Evolutionary conservation across 2,113 vertebrate genomes (phyloP).

Genomic region (Bufo gargarizans): DNA sequence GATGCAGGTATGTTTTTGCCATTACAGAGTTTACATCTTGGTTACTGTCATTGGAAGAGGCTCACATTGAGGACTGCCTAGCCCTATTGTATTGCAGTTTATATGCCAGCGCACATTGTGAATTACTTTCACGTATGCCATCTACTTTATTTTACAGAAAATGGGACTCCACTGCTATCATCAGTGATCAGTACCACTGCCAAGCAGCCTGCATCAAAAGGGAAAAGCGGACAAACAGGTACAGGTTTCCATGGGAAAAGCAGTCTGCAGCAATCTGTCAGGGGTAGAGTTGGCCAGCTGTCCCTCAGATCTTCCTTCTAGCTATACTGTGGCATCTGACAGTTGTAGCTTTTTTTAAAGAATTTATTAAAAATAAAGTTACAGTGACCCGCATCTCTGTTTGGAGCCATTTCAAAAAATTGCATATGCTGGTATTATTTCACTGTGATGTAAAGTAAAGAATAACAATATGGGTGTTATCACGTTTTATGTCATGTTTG

Average conservation of each 20-base stretch:
- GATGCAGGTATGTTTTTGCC: too few species aligned
- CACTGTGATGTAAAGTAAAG: constrained; percentile 38
- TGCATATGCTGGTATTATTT: constrained; percentile 48
- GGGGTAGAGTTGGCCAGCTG: constrained; percentile 43
- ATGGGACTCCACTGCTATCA: neutral
- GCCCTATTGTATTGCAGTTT: neutral
- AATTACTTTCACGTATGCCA: constrained; percentile 6
- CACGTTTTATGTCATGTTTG: constrained; percentile 15
- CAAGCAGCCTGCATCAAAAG: constrained; percentile 21
- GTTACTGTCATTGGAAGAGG: neutral
- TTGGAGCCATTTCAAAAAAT: constrained; percentile 41
- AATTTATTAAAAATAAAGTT: constrained; percentile 22
- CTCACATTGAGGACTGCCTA: neutral
- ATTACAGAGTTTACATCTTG: too few species aligned
- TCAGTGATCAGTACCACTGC: neutral
- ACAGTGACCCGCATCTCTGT: constrained; percentile 14
- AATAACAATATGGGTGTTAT: constrained; percentile 37
- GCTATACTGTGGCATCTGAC: constrained; percentile 42
- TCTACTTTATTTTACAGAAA: constrained; percentile 21
- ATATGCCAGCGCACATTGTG: neutral
- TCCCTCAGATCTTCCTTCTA: constrained; percentile 41
- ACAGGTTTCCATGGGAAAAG: constrained; percentile 26
- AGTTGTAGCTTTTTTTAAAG: constrained; percentile 40
- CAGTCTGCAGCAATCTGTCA: constrained; percentile 41
- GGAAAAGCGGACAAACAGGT: constrained; percentile 49